These are phyloP conservation scores for Bembecia ichneumoniformis DNA, from an alignment of 2,888 invertebrate genomes.

Conservation along the genomic window DNA sequence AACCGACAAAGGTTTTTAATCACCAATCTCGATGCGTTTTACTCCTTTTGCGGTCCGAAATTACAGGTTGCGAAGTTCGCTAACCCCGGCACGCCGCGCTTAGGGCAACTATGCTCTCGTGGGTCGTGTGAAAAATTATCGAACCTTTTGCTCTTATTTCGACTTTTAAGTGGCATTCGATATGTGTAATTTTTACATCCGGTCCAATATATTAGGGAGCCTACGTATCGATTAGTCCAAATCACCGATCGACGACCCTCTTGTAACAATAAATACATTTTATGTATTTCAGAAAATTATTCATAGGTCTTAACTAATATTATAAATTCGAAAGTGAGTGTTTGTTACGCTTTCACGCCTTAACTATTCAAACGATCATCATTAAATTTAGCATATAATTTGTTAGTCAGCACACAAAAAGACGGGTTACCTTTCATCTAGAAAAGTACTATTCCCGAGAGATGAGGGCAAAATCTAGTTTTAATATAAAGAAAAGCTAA, in stretches of 20 bases:
- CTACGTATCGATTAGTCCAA: conserved; percentile 7
- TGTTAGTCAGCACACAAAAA: no score
- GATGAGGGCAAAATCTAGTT: no score
- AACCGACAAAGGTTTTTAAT: conserved; percentile 73
- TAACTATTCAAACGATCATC: no score
- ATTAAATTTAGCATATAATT: no score
- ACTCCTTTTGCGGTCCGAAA: conserved; percentile 71
- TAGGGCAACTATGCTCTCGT: conserved; percentile 65
- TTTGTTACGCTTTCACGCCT: no score
- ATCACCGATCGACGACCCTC: not conserved
- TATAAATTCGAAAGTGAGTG: no score
- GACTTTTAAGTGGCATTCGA: conserved; percentile 59
- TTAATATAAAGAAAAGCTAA: no score
- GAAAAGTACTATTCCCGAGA: no score
- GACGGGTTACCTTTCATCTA: no score
- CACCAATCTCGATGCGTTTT: conserved; percentile 66
- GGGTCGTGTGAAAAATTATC: conserved; percentile 71
- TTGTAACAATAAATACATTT: not conserved
- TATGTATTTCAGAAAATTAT: not conserved
- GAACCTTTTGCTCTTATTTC: conserved; percentile 61
- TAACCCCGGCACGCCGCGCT: conserved; percentile 63
- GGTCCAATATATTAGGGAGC: conserved; percentile 31
- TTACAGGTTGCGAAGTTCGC: conserved; percentile 67
- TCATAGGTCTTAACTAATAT: not conserved
- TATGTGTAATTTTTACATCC: conserved; percentile 61